Conservation (phyloP, 2,888 invertebrate genomes). For the Drosophila diplacantha region DNA sequence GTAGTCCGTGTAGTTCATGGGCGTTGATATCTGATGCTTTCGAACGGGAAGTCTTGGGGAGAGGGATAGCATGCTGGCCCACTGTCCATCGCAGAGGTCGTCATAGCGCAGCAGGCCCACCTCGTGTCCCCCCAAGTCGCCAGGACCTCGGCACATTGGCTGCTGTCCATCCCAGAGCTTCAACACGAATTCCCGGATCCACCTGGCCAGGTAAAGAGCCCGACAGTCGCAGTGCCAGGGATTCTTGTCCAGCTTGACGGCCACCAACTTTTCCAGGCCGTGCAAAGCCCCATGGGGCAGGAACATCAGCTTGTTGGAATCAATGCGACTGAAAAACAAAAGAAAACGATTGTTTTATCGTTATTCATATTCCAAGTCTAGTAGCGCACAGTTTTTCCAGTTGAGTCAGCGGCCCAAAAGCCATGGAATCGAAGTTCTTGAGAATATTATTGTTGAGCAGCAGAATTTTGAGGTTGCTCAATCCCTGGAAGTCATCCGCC, state of each 20-base stretch:
- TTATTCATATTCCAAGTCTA: not conserved
- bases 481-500: constrained; percentile 78
- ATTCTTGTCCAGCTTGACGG: constrained; percentile 82
- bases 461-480: constrained; percentile 79
- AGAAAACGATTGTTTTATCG: not conserved
- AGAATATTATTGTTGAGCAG: constrained; percentile 82
- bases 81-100: constrained; percentile 84
- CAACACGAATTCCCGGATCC: constrained; percentile 78
- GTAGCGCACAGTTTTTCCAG: constrained; percentile 79
- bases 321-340: constrained; percentile 78
- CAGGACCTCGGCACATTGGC: constrained; percentile 80
- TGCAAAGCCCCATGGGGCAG: constrained; percentile 82
- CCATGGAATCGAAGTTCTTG: constrained; percentile 77
- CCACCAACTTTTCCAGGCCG: constrained; percentile 79
- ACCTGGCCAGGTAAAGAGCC: constrained; percentile 82
- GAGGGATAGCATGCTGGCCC: constrained; percentile 83
- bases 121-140: constrained; percentile 79
- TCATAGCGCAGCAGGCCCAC: constrained; percentile 80
- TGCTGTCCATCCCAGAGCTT: constrained; percentile 80
- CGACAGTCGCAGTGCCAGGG: constrained; percentile 83
- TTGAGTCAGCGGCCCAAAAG: constrained; percentile 77
- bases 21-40: constrained; percentile 75
- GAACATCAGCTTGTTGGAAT: constrained; percentile 82
- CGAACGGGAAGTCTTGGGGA: constrained; percentile 77
- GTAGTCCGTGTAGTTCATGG: constrained; percentile 77